Evolutionary conservation across 2,797 vertebrate species (phyloP).

Genomic region (Coregonus ussuriensis): DNA sequence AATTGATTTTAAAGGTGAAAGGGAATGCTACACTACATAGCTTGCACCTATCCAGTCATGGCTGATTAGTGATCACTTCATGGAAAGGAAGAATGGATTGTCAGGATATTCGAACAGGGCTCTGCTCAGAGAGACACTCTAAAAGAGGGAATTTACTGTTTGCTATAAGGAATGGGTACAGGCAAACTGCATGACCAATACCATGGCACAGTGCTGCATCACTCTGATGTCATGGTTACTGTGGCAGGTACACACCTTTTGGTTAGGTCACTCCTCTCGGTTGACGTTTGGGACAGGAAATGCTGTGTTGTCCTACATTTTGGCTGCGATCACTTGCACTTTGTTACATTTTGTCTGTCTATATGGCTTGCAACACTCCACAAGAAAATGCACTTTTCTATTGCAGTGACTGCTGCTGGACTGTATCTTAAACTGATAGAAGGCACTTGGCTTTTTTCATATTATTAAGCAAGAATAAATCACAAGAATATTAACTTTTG

Average conservation of each 20-base stretch:
- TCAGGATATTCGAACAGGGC: too few species aligned
- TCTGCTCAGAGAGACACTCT: too few species aligned
- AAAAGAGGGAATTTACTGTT: too few species aligned
- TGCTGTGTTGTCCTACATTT: background rate
- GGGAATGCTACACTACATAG: background rate
- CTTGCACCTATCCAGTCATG: background rate
- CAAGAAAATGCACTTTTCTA: background rate
- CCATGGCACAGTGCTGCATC: background rate
- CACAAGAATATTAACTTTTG: background rate
- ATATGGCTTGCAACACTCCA: too few species aligned
- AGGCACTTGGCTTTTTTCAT: background rate
- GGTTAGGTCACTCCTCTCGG: constrained; percentile 10
- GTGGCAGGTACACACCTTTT: constrained; percentile 1
- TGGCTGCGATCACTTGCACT: constrained; percentile 7
- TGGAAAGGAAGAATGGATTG: background rate
- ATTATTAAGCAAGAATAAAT: background rate
- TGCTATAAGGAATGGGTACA: background rate
- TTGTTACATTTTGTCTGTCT: background rate
- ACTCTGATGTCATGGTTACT: constrained; percentile 11
- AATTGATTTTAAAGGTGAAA: background rate
- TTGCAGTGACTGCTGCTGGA: constrained; percentile 1
- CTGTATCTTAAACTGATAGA: background rate
- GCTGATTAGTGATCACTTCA: background rate
- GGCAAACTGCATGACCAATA: background rate
- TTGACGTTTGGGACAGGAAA: background rate